A percentile compares a stretch with the other conserved stretches of the same genome.
These are phyloP conservation scores for Phymastichus coffea DNA, from an alignment of 1,140 invertebrate species.

Conservation along the genomic window DNA sequence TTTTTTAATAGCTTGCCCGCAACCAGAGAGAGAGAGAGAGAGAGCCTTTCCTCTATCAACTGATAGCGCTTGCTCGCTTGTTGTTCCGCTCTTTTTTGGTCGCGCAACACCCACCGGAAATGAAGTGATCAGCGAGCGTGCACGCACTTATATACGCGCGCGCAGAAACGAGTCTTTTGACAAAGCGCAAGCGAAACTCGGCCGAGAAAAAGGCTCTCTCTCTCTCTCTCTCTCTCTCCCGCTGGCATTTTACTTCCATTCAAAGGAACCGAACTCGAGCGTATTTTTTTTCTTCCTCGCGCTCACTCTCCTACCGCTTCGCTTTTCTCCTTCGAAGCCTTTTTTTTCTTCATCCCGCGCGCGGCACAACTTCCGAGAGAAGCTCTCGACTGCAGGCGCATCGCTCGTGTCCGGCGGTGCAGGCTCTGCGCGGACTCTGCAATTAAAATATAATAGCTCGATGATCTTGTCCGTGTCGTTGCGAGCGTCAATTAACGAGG, in stretches of 20 bases:
- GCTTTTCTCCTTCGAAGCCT: conserved; percentile 14
- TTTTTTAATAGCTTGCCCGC: too few species aligned
- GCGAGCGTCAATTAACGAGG: conserved; percentile 2
- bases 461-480: conserved; percentile 1
- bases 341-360: conserved; percentile 22
- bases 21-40: too few species aligned
- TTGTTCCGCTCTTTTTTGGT: conserved; percentile 9
- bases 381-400: too few species aligned
- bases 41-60: conserved; percentile 23
- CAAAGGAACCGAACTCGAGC: conserved; percentile 20
- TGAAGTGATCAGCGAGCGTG: too few species aligned
- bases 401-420: too few species aligned
- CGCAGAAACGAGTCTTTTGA: conserved; percentile 22
- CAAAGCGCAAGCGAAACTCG: conserved; percentile 5
- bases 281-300: background rate
- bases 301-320: background rate
- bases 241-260: conserved; percentile 20
- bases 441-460: too few species aligned
- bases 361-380: too few species aligned
- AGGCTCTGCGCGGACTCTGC: too few species aligned
- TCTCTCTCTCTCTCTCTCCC: too few species aligned
- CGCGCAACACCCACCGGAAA: too few species aligned
- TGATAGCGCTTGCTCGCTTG: background rate
- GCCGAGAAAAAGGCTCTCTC: conserved; percentile 14
- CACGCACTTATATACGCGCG: background rate